Evolutionary conservation across 1,140 invertebrate species (phyloP).

Genomic region (Andrena cerasifolii): DNA sequence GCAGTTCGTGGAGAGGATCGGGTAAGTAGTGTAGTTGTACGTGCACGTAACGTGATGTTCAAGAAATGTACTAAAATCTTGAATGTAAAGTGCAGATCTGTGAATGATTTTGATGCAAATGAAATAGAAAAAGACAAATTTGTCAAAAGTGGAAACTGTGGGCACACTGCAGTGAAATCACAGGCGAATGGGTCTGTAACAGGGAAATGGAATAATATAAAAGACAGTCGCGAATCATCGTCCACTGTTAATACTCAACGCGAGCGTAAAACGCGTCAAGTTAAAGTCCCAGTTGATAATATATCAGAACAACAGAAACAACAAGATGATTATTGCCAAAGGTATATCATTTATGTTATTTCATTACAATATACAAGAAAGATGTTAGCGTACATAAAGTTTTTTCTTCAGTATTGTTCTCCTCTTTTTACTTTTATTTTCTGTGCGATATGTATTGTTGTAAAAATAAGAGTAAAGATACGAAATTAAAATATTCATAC

Average conservation of each 20-base stretch:
- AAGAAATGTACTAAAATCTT: conserved; percentile 9
- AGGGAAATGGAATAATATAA: conserved; percentile 82
- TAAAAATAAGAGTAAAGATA: not conserved
- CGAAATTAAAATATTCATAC: not conserved
- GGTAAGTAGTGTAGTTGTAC: conserved; percentile 71
- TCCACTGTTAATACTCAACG: conserved; percentile 83
- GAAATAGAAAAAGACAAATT: conserved; percentile 84
- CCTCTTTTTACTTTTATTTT: not conserved
- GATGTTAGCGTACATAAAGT: not conserved
- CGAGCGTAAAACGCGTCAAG: conserved; percentile 83
- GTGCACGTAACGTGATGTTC: not conserved
- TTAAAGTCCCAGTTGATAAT: conserved; percentile 82
- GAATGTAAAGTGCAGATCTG: conserved; percentile 72
- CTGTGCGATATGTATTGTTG: not conserved
- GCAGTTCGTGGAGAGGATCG: conserved; percentile 83
- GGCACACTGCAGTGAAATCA: conserved; percentile 76
- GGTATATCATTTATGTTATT: conserved; percentile 73
- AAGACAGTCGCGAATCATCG: conserved; percentile 80
- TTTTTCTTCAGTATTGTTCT: not conserved
- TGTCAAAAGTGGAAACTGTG: conserved; percentile 73
- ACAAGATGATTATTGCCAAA: conserved; percentile 85
- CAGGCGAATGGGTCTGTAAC: conserved; percentile 78
- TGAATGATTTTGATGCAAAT: conserved; percentile 84
- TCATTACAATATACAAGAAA: not conserved
- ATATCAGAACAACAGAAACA: conserved; percentile 84